Percentiles rank a stretch among this genome's conserved stretches.
Evolutionary conservation across 2,888 invertebrate species (phyloP).

Genomic region (Drosophila anomalata): DNA sequence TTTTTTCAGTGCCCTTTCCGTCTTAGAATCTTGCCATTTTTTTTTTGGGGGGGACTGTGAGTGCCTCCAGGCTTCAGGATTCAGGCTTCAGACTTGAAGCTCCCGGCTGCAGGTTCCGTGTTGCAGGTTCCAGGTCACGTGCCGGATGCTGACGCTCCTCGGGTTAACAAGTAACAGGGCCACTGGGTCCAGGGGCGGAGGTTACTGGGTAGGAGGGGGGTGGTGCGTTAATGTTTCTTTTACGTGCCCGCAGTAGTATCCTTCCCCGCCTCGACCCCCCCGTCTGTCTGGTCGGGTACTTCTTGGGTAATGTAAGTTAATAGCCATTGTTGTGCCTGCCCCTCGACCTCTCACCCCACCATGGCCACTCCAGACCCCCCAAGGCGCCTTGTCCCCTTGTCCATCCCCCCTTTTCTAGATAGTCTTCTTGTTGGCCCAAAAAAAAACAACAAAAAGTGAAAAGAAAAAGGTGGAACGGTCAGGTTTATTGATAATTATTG

Average conservation of each 20-base stretch:
- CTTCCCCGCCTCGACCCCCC: constrained; percentile 12
- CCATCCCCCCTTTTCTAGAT: neutral
- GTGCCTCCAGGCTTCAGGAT: neutral
- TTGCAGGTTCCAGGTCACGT: constrained; percentile 51
- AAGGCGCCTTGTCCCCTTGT: neutral
- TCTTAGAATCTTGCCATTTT: neutral
- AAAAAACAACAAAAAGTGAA: constrained; percentile 33
- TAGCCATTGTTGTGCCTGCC: constrained; percentile 65
- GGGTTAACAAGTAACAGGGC: constrained; percentile 65
- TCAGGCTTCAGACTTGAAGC: neutral
- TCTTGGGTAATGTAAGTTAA: constrained; percentile 73
- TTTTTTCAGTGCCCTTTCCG: no score
- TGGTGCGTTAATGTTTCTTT: constrained; percentile 75
- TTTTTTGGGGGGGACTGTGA: neutral
- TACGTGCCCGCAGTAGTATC: constrained; percentile 63
- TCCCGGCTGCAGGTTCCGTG: constrained; percentile 7
- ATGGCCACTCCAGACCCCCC: neutral
- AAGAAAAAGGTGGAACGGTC: constrained; percentile 41
- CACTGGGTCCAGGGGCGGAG: constrained; percentile 54
- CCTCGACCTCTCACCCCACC: constrained; percentile 8
- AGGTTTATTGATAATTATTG: constrained; percentile 79
- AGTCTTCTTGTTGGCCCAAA: constrained; percentile 1
- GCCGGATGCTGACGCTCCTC: constrained; percentile 36
- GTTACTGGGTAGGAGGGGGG: constrained; percentile 39
- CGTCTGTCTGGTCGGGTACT: constrained; percentile 43